Conservation (phyloP, 2,113 vertebrate species). For the Mus spicilegus region DNA sequence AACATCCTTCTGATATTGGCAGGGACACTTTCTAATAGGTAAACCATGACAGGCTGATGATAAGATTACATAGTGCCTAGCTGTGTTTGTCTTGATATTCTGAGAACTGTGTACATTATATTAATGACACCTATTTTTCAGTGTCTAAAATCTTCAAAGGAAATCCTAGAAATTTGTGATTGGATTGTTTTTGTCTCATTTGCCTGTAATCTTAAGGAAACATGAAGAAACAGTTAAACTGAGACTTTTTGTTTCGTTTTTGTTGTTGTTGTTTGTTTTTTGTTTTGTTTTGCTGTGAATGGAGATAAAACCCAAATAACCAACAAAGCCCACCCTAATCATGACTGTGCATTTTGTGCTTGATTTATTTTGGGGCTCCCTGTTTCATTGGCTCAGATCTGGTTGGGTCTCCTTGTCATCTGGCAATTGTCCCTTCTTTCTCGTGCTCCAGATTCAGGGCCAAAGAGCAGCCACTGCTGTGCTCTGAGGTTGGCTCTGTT, state of each 20-base stretch:
- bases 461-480: slow-evolving; percentile 54
- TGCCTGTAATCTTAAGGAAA: slow-evolving; percentile 39
- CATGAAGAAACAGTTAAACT: not conserved
- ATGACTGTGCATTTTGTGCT: not conserved
- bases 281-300: not conserved
- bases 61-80: not conserved
- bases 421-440: slow-evolving; percentile 50
- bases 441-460: slow-evolving; percentile 42
- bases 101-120: not conserved
- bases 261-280: not conserved
- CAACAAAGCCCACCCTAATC: not conserved
- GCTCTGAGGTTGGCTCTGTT: slow-evolving; percentile 63
- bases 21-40: not conserved
- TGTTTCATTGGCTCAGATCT: slow-evolving; percentile 46
- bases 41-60: not conserved
- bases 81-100: not conserved
- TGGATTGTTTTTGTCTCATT: not conserved
- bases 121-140: not conserved
- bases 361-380: not conserved
- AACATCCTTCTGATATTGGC: not conserved
- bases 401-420: slow-evolving; percentile 22
- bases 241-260: not conserved
- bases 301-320: not conserved
- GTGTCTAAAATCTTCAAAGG: not conserved
- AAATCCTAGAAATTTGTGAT: slow-evolving; percentile 4